Base-by-base conservation (phyloP, 2,888 invertebrate genomes). In the Drepana falcataria region DNA sequence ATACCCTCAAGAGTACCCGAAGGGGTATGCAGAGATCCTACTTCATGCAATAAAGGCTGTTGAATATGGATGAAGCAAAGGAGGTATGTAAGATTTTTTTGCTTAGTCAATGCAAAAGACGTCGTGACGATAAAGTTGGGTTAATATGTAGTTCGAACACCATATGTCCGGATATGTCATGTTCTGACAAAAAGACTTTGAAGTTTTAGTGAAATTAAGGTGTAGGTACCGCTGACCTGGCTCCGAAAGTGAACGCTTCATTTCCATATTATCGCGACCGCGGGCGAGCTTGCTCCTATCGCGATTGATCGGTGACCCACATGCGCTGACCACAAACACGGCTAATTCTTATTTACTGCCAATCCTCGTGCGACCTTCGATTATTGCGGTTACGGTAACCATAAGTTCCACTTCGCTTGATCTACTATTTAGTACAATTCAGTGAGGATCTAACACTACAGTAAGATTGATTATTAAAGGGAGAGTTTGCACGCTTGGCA, bases 231-330 rank as follows among this genome's bases (percentile, higher is more conserved):
- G 51, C 40, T 63, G 57, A 59, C 65, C 44, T 44, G 44, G 9
- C 44, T 9, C 9, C 9, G 9, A 44, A 60, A 59, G 59, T 69
- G 73, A 76, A 75, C 79, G 80, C 75, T 78, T 79, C 81, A 87
- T 87, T 87, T 84, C 75, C 83, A 85, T 83, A 79, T 81, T 84
- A 86, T 85, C 84, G 81, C 79, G 65, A 78, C 59, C 62, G 56
- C 62, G 69, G 72, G 74, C 78, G 71, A 77, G 81, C 79, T 79
- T 73, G 72, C 68, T 65, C 70, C 69, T 85, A 87, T 87, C 86
- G 73, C 81, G 80, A 84, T 86, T 83, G 82, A 88, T 85, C 85
- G 81, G 69, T 85, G 89, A 87, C 89, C 89, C 79, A 86, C 82
- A 56, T 57, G 55, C 64, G 34, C 51, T 57, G 56, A 64, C 58